Conservation (phyloP, 1,140 invertebrate species). For the Aphidius gifuensis region DNA sequence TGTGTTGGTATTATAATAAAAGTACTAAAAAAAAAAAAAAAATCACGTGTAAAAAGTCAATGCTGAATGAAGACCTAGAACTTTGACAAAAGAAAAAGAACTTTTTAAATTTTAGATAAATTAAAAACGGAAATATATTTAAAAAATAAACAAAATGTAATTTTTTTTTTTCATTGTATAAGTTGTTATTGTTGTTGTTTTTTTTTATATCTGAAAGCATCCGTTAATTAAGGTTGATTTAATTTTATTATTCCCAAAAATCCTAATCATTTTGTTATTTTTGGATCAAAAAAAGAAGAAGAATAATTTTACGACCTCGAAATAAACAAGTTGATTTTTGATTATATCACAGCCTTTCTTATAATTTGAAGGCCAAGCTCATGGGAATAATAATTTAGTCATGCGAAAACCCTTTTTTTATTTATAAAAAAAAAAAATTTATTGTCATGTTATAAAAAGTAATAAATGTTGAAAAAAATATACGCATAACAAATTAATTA, state of each 20-base stretch:
- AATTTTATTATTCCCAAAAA: conserved; percentile 20
- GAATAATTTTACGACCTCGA: conserved; percentile 17
- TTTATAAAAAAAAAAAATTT: not conserved
- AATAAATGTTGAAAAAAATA: too few species aligned
- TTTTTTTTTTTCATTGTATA: too few species aligned
- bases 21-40: too few species aligned
- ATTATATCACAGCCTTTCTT: conserved; percentile 18
- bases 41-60: not conserved
- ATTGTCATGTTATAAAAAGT: not conserved
- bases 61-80: conserved; percentile 1
- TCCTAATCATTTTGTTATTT: not conserved
- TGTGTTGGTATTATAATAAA: not conserved
- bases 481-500: too few species aligned
- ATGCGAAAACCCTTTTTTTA: conserved; percentile 18
- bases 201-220: conserved; percentile 17
- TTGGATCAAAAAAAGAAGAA: conserved; percentile 6
- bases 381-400: conserved; percentile 2
- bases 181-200: too few species aligned
- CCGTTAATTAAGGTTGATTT: conserved; percentile 25
- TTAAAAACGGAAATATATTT: too few species aligned
- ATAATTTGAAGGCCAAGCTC: conserved; percentile 18
- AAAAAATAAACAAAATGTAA: too few species aligned
- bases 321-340: not conserved
- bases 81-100: not conserved
- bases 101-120: too few species aligned